These are phyloP conservation scores for Empis stercorea DNA, from an alignment of 2,888 invertebrate species.

Conservation along the genomic window DNA sequence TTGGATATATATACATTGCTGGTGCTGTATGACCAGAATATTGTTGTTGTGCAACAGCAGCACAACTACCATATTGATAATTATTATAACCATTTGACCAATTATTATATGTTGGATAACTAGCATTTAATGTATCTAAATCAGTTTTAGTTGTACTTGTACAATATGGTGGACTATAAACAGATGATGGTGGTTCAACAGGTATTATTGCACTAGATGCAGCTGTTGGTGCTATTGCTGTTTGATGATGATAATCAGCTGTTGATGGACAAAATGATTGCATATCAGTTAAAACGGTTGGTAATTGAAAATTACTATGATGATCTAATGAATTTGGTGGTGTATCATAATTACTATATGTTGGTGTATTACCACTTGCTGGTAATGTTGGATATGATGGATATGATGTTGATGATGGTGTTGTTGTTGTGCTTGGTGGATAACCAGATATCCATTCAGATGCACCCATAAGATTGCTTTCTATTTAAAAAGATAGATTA, in stretches of 20 bases:
- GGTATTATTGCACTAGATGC: conserved; percentile 20
- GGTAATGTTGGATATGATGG: conserved; percentile 39
- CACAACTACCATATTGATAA: conserved; percentile 48
- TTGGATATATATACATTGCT: conserved; percentile 63
- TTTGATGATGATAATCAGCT: conserved; percentile 35
- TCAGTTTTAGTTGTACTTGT: conserved; percentile 24
- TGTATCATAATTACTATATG: conserved; percentile 41
- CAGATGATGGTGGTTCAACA: conserved; percentile 20
- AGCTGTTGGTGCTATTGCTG: conserved; percentile 18
- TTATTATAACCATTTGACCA: conserved; percentile 54
- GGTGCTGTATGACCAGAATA: conserved; percentile 34
- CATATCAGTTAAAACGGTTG: conserved; percentile 45
- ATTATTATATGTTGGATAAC: conserved; percentile 30
- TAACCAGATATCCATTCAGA: conserved; percentile 48
- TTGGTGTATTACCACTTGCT: conserved; percentile 25
- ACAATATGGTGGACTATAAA: conserved; percentile 24
- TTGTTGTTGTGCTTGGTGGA: conserved; percentile 35
- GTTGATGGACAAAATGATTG: conserved; percentile 36
- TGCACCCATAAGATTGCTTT: conserved; percentile 47
- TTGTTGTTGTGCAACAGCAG: conserved; percentile 31
- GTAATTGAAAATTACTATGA: conserved; percentile 41
- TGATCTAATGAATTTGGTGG: conserved; percentile 23
- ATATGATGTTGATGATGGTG: conserved; percentile 42
- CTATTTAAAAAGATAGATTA: conserved; percentile 30
- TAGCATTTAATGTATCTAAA: conserved; percentile 27